Evolutionary conservation across 1,140 invertebrate genomes (phyloP), one percentile per base, ranked within the genome.

Genomic region (Babylonia areolata): DNA sequence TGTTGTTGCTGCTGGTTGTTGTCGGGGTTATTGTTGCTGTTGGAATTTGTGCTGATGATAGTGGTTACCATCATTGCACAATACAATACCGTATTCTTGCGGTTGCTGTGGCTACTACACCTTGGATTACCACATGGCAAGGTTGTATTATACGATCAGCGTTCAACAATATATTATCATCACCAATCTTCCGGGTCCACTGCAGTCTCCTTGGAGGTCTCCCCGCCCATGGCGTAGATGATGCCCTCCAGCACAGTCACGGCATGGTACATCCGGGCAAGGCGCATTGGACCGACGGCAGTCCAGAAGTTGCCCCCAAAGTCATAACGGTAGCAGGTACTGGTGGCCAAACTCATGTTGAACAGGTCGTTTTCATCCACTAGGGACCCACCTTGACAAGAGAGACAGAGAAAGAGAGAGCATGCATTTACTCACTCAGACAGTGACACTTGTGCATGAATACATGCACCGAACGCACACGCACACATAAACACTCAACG

Each of bases 161-260:
- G n/a, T n/a, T n/a, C n/a, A n/a, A n/a, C n/a, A n/a, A n/a, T n/a
- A n/a, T n/a, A n/a, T n/a, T n/a, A 69, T 15, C 20, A 12, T 73
- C 31, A 73, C 71, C 71, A 73, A 28, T 73, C 9, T n/a, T 35
- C 71, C 20, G 31, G 71, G n/a, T 35, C 35, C 12, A 3, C 71
- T 33, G 35, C 31, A 73, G 23, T n/a, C 31, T 73, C 20, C 20
- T 12, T 12, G 31, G 75, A 40, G 35, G 33, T 84, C 28, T 89
- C 84, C 3, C 90, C 90, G 5, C 90, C 88, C 23, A 89, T 58
- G 51, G 88, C 90, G 78, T 89, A 89, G 20, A 90, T 35, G 3
- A 89, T 87, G 20, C 89, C 88, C 81, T 86, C 87, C 46, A 90
- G 82, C 40, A 87, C 82, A 31, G 85, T 75, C 6, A 88, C 81